A percentile compares a stretch with the other conserved stretches of the same genome.
Conservation (phyloP, 2,888 invertebrate species). For the Thysanoteuthis rhombus region DNA sequence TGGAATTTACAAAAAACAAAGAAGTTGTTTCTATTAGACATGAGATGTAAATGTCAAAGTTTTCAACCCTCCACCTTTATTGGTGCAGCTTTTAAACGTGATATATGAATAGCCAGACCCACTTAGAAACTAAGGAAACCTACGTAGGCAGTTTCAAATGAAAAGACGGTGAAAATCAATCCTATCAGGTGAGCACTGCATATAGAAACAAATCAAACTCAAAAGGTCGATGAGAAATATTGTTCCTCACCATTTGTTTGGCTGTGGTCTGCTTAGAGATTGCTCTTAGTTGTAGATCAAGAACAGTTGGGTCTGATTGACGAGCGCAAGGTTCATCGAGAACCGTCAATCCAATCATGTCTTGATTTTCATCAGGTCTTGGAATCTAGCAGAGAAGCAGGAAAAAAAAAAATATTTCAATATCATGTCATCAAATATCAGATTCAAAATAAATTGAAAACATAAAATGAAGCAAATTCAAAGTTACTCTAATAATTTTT, state of each 20-base stretch:
- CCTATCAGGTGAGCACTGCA: too few relatives aligned
- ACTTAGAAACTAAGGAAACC: not conserved
- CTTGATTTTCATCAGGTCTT: conserved; percentile 78
- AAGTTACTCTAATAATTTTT: too few relatives aligned
- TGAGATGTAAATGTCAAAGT: too few relatives aligned
- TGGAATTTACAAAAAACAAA: too few relatives aligned
- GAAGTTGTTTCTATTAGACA: too few relatives aligned
- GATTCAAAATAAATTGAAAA: not conserved
- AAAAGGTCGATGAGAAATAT: too few relatives aligned
- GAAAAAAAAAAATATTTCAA: not conserved
- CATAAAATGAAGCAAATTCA: too few relatives aligned
- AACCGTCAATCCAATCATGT: conserved; percentile 79
- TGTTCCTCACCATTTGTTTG: conserved; percentile 69
- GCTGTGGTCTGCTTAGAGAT: conserved; percentile 78
- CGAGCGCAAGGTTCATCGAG: conserved; percentile 94
- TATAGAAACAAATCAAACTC: too few relatives aligned
- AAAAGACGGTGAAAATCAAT: too few relatives aligned
- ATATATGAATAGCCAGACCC: too few relatives aligned
- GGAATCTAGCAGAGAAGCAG: conserved; percentile 63
- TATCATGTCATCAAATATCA: not conserved
- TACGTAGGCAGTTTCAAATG: not conserved
- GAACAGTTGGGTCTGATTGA: conserved; percentile 80
- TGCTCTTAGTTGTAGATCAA: conserved; percentile 87
- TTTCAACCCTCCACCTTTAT: too few relatives aligned
- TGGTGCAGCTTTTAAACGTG: too few relatives aligned